These are phyloP conservation scores for Halcyon malimbica DNA, from an alignment of 2,113 vertebrate genomes.

Conservation along the genomic window DNA sequence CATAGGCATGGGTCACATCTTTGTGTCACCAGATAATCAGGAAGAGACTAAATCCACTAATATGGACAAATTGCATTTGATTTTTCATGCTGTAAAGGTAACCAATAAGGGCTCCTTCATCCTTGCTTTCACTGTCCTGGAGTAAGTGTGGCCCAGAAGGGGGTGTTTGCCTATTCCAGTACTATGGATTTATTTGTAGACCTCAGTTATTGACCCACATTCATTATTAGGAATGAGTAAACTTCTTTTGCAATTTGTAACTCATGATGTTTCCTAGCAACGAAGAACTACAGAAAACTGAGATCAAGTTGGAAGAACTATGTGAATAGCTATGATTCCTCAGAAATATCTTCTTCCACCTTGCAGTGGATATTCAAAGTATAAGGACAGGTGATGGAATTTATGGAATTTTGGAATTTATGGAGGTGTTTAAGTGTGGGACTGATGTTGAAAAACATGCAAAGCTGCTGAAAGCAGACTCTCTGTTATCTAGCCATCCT, in stretches of 20 bases:
- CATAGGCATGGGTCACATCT: constrained; percentile 65
- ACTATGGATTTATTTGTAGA: constrained; percentile 65
- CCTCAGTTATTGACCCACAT: constrained; percentile 36
- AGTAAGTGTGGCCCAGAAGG: neutral
- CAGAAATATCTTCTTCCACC: neutral
- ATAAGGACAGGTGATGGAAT: neutral
- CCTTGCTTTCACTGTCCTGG: constrained; percentile 21
- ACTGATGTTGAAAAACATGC: neutral
- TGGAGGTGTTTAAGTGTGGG: neutral
- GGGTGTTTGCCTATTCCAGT: constrained; percentile 59
- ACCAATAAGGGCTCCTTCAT: constrained; percentile 44
- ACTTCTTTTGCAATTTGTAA: constrained; percentile 64
- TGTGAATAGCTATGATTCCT: neutral
- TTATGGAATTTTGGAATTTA: neutral
- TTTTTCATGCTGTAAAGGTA: constrained; percentile 65
- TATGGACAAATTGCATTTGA: constrained; percentile 76
- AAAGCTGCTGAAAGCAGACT: neutral
- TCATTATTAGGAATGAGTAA: constrained; percentile 63
- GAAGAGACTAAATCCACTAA: constrained; percentile 68
- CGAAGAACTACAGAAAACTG: constrained; percentile 43
- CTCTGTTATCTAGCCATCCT: neutral
- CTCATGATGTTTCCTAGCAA: constrained; percentile 45
- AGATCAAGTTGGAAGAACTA: neutral
- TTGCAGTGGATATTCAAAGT: neutral
- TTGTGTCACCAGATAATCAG: constrained; percentile 72